Base-by-base conservation (phyloP, 2,113 vertebrate genomes). In the Puffinus mauretanicus region DNA sequence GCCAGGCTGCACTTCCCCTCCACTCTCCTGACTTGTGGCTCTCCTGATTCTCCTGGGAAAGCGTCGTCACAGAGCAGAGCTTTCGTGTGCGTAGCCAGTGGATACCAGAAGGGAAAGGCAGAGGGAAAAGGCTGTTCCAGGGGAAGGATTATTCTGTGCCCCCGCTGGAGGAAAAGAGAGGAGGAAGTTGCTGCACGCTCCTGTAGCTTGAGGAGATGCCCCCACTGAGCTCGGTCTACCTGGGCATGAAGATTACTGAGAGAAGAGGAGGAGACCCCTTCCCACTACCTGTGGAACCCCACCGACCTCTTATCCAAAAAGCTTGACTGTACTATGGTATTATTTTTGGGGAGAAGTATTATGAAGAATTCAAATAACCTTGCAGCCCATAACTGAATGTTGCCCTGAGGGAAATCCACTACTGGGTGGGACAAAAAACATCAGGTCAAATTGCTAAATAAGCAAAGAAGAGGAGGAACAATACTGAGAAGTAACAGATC, bases 11-110 rank as follows among this genome's bases (percentile, higher is more conserved):
- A 11, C 29, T 29, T 38, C 18, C 6, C 9, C 13, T 75, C 18
- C 1, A 0, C 21, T 77, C 34, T 82, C 11, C 47, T 49, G 64
- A 22, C 47, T 62, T 67, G 46, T 22, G 10, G 7, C 20, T 91
- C 30, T 85, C 24, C 40, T 0, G 0, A 8, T 57, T 77, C 34
- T 81, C 32, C 44, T 38, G 25, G 64, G 17, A 75, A 66, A 78
- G 19, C 4, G 3, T 16, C 20, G 4, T 27, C 72, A 16, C 46
- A 46, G 24, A 25, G 30, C 42, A 75, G 15, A 78, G 26, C 8
- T 73, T 77, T 61, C 0, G 0, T 62, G 34, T 47, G 16, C 0
- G 0, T 40, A 30, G 49, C 32, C 42, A 42, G 22, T 0, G 12
- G 55, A 46, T 62, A 55, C 30, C n/a, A 55, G 62, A 51, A 85